phyloP scores from a whole-genome alignment of 2,888 invertebrate genomes.

The Amphipyra berbera region DNA sequence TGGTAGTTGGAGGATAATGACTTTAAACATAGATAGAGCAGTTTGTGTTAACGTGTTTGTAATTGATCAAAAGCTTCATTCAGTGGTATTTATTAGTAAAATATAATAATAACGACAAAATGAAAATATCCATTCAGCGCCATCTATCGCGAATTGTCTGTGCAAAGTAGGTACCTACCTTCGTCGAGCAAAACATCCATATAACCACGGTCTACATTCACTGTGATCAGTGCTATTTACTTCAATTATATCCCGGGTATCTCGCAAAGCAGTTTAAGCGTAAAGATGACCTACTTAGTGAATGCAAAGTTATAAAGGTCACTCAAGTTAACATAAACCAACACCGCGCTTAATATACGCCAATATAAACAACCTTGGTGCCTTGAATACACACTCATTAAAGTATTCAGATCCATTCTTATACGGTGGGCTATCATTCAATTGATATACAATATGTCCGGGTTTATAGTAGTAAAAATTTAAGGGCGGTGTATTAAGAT shows the following conservation, averaged over 20 bases:
- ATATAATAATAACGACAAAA: not conserved
- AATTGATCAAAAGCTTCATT: too few species aligned
- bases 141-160: slow-evolving; percentile 19
- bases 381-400: slow-evolving; percentile 1
- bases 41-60: too few species aligned
- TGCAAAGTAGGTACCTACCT: not conserved
- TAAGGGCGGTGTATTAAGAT: too few species aligned
- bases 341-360: not conserved
- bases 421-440: too few species aligned
- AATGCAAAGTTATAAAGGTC: not conserved
- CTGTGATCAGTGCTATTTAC: not conserved
- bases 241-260: not conserved
- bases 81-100: too few species aligned
- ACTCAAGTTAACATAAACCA: slow-evolving; percentile 8
- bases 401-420: too few species aligned
- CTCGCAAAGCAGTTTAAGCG: slow-evolving; percentile 6
- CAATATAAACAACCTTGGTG: slow-evolving; percentile 25
- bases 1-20: too few species aligned
- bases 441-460: too few species aligned
- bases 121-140: slow-evolving; percentile 12
- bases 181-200: not conserved
- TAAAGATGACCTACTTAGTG: slow-evolving; percentile 31
- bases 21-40: too few species aligned
- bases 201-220: slow-evolving; percentile 2
- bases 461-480: too few species aligned